These are phyloP conservation scores for Tribolium madens DNA, from an alignment of 1,140 invertebrate species.

Conservation along the genomic window DNA sequence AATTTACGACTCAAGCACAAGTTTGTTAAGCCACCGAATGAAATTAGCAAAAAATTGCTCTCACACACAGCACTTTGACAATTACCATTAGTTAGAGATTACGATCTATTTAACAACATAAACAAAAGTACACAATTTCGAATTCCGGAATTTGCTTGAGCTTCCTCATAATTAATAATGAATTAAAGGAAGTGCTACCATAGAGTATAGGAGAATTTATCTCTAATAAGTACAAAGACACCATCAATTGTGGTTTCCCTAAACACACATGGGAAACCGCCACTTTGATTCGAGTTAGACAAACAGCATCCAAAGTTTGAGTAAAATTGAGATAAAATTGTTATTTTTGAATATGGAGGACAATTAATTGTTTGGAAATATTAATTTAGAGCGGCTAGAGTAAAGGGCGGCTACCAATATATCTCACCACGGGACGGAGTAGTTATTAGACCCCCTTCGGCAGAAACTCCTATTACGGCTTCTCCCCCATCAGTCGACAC, in stretches of 20 bases:
- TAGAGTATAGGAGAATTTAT: background rate
- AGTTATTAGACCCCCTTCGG: conserved; percentile 47
- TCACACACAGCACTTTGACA: too few species aligned
- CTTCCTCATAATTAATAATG: background rate
- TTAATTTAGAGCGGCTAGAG: conserved; percentile 48
- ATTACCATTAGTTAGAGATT: too few species aligned
- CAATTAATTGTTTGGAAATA: conserved; percentile 38
- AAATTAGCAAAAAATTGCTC: conserved; percentile 3
- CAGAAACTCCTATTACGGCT: conserved; percentile 34
- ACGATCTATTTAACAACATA: too few species aligned
- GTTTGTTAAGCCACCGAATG: background rate
- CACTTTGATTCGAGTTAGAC: conserved; percentile 27
- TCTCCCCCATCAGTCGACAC: conserved; percentile 36
- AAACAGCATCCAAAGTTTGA: background rate
- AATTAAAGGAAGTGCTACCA: conserved; percentile 1
- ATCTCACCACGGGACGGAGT: conserved; percentile 45
- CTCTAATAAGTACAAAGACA: conserved; percentile 36
- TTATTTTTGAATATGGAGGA: conserved; percentile 23
- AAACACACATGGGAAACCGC: conserved; percentile 42
- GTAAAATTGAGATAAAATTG: conserved; percentile 15
- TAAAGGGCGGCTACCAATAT: conserved; percentile 48
- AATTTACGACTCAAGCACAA: conserved; percentile 18
- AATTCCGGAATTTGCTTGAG: too few species aligned
- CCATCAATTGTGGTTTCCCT: conserved; percentile 34
- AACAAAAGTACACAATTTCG: too few species aligned